These are phyloP conservation scores for Strongylocentrotus purpuratus DNA, from an alignment of 35 echinoderm and acorn worm genomes.

Conservation along the genomic window DNA sequence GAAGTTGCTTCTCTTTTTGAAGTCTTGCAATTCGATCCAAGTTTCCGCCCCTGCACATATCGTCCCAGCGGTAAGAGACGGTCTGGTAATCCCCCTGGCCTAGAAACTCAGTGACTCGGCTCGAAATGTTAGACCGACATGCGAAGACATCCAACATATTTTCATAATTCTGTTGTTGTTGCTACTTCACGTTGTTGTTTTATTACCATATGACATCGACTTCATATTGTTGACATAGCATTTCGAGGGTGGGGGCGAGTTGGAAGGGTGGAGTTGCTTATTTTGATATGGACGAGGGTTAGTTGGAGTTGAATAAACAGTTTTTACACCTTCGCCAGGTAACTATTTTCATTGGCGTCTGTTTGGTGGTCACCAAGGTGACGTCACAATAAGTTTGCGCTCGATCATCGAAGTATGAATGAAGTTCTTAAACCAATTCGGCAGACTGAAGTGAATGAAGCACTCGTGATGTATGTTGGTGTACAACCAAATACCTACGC, in stretches of 20 bases:
- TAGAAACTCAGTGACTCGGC: not conserved
- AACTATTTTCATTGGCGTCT: not conserved
- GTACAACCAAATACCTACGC: too few species aligned
- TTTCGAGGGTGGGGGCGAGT: not conserved
- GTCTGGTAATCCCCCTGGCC: not conserved
- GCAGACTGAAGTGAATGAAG: not conserved
- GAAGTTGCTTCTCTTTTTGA: not conserved
- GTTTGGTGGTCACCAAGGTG: not conserved
- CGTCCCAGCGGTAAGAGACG: not conserved
- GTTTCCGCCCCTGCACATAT: not conserved
- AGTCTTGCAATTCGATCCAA: not conserved
- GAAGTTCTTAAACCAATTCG: not conserved
- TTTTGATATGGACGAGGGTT: not conserved
- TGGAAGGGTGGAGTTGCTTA: not conserved
- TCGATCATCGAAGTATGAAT: not conserved
- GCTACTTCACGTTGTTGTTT: not conserved
- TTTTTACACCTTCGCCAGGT: not conserved
- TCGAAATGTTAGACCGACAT: not conserved
- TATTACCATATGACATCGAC: not conserved
- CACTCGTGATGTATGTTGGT: too few species aligned
- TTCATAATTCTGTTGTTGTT: slow-evolving; percentile 6
- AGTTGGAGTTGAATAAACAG: not conserved
- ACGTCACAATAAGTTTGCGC: not conserved
- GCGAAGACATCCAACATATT: not conserved
- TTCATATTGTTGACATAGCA: not conserved